phyloP scores from a whole-genome alignment of 2,797 vertebrate genomes.

The Centropyge bicolor region DNA sequence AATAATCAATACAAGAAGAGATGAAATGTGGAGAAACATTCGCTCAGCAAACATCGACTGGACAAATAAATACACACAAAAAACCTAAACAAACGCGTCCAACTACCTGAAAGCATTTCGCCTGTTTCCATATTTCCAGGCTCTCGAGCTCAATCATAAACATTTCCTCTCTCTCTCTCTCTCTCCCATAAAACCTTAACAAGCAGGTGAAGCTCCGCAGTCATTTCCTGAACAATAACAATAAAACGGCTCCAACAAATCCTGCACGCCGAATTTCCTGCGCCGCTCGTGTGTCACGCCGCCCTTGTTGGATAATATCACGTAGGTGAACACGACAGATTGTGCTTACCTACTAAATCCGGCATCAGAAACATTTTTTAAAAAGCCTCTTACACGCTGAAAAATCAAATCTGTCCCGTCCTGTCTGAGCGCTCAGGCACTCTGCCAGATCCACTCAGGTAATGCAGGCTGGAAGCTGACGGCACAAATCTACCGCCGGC shows the following conservation, averaged over 20 bases:
- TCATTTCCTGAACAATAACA: conserved; percentile 2
- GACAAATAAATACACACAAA: neutral
- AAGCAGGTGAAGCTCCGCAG: neutral
- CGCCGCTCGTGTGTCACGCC: conserved; percentile 1
- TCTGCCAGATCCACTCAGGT: conserved; percentile 85
- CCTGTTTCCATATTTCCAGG: neutral
- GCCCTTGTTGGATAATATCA: conserved; percentile 73
- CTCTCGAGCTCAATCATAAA: neutral
- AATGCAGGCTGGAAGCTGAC: conserved; percentile 78
- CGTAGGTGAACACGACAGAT: conserved; percentile 84
- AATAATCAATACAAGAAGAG: neutral
- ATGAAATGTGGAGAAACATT: neutral
- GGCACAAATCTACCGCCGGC: conserved; percentile 80
- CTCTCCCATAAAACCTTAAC: neutral
- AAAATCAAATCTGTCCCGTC: conserved; percentile 81
- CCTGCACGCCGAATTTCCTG: conserved; percentile 12
- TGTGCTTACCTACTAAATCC: conserved; percentile 86
- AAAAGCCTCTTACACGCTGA: conserved; percentile 85
- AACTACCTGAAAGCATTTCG: neutral
- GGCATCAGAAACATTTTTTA: conserved; percentile 80
- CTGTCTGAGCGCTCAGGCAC: conserved; percentile 79
- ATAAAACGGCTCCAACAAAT: neutral
- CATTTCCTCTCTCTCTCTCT: neutral
- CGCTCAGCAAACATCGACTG: neutral
- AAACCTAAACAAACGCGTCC: neutral